phyloP scores from a whole-genome alignment of 64 coral and sea anemone species.

The Actinia equina region DNA sequence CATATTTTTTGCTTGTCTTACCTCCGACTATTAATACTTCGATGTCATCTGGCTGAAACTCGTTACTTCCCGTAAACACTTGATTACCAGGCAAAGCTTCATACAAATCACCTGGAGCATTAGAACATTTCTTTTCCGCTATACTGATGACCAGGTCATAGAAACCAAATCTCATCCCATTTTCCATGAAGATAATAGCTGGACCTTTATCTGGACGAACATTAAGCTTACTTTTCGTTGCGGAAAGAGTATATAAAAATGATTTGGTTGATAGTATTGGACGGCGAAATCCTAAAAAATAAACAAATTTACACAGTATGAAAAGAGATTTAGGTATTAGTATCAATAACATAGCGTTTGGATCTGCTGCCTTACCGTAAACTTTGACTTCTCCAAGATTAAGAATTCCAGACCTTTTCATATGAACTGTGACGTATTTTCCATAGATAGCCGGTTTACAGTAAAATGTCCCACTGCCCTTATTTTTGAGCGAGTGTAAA shows the following conservation, averaged over 20 bases:
- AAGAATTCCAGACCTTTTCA: not conserved
- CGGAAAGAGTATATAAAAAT: not conserved
- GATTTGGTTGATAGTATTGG: not conserved
- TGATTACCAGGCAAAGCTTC: not conserved
- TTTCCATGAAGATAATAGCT: not conserved
- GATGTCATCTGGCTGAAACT: not conserved
- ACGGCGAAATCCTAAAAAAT: not conserved
- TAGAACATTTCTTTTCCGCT: not conserved
- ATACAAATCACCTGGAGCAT: not conserved
- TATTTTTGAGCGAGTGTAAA: not conserved
- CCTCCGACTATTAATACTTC: not conserved
- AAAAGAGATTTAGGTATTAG: not conserved
- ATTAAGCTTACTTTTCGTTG: not conserved
- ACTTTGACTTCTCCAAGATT: not conserved
- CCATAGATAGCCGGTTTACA: not conserved
- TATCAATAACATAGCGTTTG: not conserved
- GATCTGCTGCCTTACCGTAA: not conserved
- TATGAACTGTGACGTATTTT: not conserved
- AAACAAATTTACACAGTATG: not conserved
- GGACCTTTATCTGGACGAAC: not conserved
- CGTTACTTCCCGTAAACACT: not conserved
- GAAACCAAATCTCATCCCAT: not conserved
- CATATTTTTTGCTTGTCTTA: not conserved
- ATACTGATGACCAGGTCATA: not conserved
- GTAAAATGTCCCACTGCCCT: not conserved